phyloP scores from a whole-genome alignment of 1,140 invertebrate genomes.

The Drosophila triauraria region DNA sequence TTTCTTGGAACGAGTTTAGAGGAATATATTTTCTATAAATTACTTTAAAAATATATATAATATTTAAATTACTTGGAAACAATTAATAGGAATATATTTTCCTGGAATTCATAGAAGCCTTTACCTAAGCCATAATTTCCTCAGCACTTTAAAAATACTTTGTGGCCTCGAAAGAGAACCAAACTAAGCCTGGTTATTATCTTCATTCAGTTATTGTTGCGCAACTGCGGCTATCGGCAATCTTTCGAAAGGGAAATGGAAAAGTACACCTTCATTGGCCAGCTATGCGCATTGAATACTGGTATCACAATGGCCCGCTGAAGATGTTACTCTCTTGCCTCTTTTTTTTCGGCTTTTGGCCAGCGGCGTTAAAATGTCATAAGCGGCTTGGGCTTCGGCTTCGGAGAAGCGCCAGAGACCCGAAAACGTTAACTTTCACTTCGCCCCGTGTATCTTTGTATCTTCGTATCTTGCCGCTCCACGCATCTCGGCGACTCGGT shows the following conservation, averaged over 20 bases:
- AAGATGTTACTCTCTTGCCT: conserved; percentile 5
- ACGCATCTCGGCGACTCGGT: conserved; percentile 2
- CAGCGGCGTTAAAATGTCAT: conserved; percentile 58
- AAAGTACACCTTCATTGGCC: conserved; percentile 53
- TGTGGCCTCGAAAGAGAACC: not conserved
- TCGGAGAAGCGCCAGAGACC: conserved; percentile 9
- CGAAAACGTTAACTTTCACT: conserved; percentile 51
- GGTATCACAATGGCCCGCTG: conserved; percentile 36
- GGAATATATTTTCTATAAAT: too few species aligned
- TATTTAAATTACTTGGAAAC: too few species aligned
- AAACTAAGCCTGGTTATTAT: conserved; percentile 22
- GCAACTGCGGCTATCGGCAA: conserved; percentile 41
- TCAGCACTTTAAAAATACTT: too few species aligned
- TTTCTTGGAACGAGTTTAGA: too few species aligned
- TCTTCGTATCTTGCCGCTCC: conserved; percentile 29
- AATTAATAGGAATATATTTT: too few species aligned
- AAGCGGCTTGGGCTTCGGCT: conserved; percentile 33
- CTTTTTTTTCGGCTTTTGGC: conserved; percentile 23
- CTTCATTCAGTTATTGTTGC: conserved; percentile 4
- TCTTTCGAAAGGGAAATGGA: conserved; percentile 36
- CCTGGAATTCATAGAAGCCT: not conserved
- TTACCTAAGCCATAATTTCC: too few species aligned
- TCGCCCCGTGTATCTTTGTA: conserved; percentile 32
- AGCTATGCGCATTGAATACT: conserved; percentile 60
- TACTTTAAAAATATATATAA: too few species aligned